Evolutionary conservation across 2,888 invertebrate species (phyloP).

Genomic region (Deilephila elpenor): DNA sequence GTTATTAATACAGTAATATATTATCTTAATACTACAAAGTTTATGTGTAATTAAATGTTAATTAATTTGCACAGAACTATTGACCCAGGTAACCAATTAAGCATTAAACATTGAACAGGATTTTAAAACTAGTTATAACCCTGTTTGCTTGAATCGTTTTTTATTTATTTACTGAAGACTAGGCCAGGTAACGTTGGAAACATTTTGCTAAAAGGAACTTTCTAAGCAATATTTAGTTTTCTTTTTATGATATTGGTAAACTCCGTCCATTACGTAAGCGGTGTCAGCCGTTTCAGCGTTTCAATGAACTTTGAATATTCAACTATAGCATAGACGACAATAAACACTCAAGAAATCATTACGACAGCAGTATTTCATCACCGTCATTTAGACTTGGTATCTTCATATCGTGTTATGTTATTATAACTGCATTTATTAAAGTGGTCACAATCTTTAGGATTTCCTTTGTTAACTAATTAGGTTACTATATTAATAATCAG

Average conservation of each 20-base stretch:
- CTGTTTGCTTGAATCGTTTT: neutral
- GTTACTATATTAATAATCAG: neutral
- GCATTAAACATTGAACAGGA: neutral
- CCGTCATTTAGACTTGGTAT: neutral
- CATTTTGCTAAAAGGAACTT: neutral
- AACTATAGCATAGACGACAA: constrained; percentile 13
- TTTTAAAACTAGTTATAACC: neutral
- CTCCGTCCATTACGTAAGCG: constrained; percentile 8
- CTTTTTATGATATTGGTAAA: constrained; percentile 11
- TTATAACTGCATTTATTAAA: too few relatives aligned
- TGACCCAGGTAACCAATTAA: too few relatives aligned
- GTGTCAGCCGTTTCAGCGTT: constrained; percentile 1
- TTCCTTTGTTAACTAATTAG: too few relatives aligned
- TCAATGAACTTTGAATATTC: constrained; percentile 15
- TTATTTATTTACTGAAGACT: neutral
- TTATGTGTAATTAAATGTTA: too few relatives aligned
- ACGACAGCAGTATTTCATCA: constrained; percentile 44
- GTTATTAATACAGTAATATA: neutral
- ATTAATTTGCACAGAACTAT: too few relatives aligned
- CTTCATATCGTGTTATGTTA: neutral
- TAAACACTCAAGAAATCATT: constrained; percentile 21
- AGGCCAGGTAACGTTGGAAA: neutral
- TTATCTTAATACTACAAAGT: too few relatives aligned
- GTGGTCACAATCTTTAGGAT: too few relatives aligned
- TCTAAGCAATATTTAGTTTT: constrained; percentile 10